phyloP scores from a whole-genome alignment of 2,797 vertebrate genomes.

The Muraenolepis orangiensis region DNA sequence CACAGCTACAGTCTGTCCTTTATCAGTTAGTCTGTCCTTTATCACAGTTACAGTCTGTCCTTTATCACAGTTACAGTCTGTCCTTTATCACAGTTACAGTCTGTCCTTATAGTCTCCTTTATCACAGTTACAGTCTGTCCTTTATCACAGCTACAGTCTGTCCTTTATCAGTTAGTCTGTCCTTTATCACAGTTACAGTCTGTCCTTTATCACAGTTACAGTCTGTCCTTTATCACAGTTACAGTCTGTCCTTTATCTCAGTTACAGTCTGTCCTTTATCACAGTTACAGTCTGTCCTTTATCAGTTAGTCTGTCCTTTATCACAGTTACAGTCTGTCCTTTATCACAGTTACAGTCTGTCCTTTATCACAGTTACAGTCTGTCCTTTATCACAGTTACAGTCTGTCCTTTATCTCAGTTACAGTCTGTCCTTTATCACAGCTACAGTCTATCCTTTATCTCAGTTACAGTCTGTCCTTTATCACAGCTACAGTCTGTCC shows the following conservation, averaged over 20 bases:
- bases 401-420: neutral
- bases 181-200: no score
- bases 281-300: conserved; percentile 3
- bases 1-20: neutral
- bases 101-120: no score
- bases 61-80: neutral
- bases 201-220: no score
- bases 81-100: neutral
- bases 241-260: no score
- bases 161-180: neutral
- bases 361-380: neutral
- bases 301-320: neutral
- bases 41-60: no score
- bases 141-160: neutral
- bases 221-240: neutral
- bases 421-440: neutral
- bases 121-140: no score
- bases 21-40: neutral
- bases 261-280: neutral
- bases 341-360: neutral
- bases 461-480: no score
- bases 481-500: neutral
- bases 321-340: no score
- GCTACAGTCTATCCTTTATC: neutral
- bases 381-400: no score